Evolutionary conservation across 2,888 invertebrate genomes (phyloP).

Genomic region (Andrena praecox): DNA sequence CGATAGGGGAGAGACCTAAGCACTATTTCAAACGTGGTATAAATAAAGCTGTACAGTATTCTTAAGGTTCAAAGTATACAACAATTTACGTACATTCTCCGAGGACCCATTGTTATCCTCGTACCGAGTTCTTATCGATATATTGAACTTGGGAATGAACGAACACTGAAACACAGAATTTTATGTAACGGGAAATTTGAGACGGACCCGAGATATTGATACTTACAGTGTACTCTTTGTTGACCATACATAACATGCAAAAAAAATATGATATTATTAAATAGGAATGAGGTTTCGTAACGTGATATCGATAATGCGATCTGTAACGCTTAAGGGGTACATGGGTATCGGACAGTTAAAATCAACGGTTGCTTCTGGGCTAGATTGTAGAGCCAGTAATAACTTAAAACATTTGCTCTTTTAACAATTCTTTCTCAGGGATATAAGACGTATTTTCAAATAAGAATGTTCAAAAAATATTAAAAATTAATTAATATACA

Average conservation of each 20-base stretch:
- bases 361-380: too few relatives aligned
- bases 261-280: constrained; percentile 53
- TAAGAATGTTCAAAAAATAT: too few relatives aligned
- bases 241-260: constrained; percentile 71
- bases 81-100: constrained; percentile 91
- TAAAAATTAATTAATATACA: too few relatives aligned
- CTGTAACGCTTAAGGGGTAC: too few relatives aligned
- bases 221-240: constrained; percentile 91
- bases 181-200: constrained; percentile 18
- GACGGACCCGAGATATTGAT: constrained; percentile 36
- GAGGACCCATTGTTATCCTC: constrained; percentile 95
- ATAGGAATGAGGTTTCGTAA: constrained; percentile 84
- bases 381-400: too few relatives aligned
- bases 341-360: too few relatives aligned
- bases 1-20: constrained; percentile 90
- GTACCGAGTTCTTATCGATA: constrained; percentile 95
- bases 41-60: constrained; percentile 24
- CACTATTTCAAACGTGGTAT: constrained; percentile 87
- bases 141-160: constrained; percentile 93
- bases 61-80: not conserved
- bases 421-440: too few relatives aligned
- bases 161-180: constrained; percentile 91
- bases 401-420: too few relatives aligned
- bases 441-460: too few relatives aligned
- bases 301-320: not conserved